Conservation (phyloP, 2,797 vertebrate species). For the Acanthurus tractus region DNA sequence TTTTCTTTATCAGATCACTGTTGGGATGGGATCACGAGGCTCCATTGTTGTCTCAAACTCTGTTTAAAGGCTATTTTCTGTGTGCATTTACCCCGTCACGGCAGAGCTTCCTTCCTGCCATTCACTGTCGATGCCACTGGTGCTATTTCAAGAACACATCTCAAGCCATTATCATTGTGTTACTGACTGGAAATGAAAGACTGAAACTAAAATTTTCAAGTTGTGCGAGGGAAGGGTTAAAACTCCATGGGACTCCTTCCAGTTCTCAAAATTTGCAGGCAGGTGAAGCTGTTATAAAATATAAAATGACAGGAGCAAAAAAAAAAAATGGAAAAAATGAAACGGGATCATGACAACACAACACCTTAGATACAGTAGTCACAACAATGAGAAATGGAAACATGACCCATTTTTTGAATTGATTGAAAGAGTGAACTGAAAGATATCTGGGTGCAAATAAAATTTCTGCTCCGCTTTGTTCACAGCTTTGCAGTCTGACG, state of each 20-base stretch:
- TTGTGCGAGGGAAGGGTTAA: not conserved
- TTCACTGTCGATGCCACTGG: constrained; percentile 66
- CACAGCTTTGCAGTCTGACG: constrained; percentile 3
- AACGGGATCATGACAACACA: not conserved
- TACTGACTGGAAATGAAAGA: constrained; percentile 9
- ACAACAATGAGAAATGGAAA: too few species aligned
- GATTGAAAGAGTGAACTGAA: too few species aligned
- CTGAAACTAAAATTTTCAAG: constrained; percentile 27
- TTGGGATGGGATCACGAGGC: constrained; percentile 1
- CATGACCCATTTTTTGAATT: too few species aligned
- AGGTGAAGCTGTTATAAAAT: not conserved
- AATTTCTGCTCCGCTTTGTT: constrained; percentile 17
- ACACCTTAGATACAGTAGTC: too few species aligned
- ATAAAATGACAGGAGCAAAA: not conserved
- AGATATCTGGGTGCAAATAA: too few species aligned
- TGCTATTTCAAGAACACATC: constrained; percentile 67
- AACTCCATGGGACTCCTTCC: not conserved
- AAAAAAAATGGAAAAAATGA: not conserved
- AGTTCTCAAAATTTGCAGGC: not conserved
- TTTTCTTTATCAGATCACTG: constrained; percentile 36
- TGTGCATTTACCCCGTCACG: constrained; percentile 41
- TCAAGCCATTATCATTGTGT: constrained; percentile 40
- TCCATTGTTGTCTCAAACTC: constrained; percentile 66
- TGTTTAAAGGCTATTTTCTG: constrained; percentile 57
- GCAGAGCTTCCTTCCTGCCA: constrained; percentile 75